phyloP scores from a whole-genome alignment of 2,888 invertebrate genomes.

The Drosophila nr. perissopoda region DNA sequence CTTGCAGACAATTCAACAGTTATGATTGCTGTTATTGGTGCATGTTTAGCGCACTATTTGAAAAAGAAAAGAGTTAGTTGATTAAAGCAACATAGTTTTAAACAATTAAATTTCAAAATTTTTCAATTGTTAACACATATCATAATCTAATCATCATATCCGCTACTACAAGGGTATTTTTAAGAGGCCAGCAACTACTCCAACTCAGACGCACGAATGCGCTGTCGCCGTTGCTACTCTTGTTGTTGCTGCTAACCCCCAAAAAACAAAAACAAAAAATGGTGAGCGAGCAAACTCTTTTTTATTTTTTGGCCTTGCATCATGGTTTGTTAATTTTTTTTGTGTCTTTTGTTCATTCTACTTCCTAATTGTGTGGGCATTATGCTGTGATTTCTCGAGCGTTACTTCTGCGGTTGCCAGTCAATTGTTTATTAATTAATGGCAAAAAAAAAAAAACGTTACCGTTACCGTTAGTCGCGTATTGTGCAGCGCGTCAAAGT shows the following conservation, averaged over 20 bases:
- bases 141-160: constrained; percentile 3
- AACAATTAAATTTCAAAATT: background rate
- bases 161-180: constrained; percentile 32
- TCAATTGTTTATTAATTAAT: constrained; percentile 70
- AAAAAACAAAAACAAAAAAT: constrained; percentile 36
- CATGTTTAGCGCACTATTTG: background rate
- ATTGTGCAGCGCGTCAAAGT: constrained; percentile 51
- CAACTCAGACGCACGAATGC: constrained; percentile 34
- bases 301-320: constrained; percentile 47
- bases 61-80: background rate
- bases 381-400: constrained; percentile 68
- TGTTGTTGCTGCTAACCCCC: constrained; percentile 49
- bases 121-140: constrained; percentile 1
- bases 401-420: constrained; percentile 49
- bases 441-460: constrained; percentile 26
- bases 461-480: constrained; percentile 46
- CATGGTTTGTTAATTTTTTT: constrained; percentile 25
- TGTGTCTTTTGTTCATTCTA: constrained; percentile 27
- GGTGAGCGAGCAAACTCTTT: constrained; percentile 51
- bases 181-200: constrained; percentile 41
- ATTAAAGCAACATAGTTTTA: background rate
- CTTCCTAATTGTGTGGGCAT: constrained; percentile 75
- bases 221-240: constrained; percentile 14
- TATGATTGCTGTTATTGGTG: background rate
- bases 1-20: constrained; percentile 20